Evolutionary conservation across 2,113 vertebrate genomes (phyloP).

Genomic region (Podiceps cristatus): DNA sequence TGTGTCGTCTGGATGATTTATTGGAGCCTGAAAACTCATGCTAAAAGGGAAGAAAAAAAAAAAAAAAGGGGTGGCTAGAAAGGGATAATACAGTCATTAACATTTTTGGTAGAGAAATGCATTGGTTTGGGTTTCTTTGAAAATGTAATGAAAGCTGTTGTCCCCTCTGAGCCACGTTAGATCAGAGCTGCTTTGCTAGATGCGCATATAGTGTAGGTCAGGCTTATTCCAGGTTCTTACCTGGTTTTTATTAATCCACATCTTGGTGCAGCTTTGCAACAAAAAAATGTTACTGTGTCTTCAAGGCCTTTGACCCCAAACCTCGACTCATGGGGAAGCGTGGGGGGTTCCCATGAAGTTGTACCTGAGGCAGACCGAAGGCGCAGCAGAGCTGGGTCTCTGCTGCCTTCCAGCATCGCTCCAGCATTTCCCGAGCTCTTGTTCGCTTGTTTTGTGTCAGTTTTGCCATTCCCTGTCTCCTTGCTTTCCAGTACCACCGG

Average conservation of each 20-base stretch:
- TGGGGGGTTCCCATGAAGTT: fast-evolving
- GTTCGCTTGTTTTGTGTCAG: fast-evolving
- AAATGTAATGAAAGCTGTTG: neutral
- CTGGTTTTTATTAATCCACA: neutral
- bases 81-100: neutral
- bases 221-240: neutral
- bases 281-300: neutral
- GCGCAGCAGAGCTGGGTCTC: neutral
- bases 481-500: neutral
- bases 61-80: neutral
- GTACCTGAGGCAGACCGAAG: neutral
- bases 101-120: neutral
- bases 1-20: neutral
- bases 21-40: neutral
- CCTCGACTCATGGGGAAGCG: fast-evolving
- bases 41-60: neutral
- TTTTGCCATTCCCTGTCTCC: neutral
- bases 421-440: neutral
- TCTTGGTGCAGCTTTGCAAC: neutral
- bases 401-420: neutral
- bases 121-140: neutral
- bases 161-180: neutral
- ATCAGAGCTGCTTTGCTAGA: neutral
- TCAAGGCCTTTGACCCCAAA: neutral
- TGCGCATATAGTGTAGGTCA: fast-evolving